phyloP scores from a whole-genome alignment of 2,113 vertebrate genomes.

The Dicaeum eximium region DNA sequence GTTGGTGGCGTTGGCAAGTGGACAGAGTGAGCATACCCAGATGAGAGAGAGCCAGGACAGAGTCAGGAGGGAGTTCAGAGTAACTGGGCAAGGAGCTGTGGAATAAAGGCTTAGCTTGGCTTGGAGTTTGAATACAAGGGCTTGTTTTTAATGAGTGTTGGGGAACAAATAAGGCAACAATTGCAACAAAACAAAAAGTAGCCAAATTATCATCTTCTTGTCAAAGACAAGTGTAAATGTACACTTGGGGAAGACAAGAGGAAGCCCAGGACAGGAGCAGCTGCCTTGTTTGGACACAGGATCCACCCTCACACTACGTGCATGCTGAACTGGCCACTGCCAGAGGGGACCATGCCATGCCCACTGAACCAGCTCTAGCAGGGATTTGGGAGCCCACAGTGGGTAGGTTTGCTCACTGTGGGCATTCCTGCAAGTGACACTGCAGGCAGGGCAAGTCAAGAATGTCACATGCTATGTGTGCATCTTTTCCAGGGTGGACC shows the following conservation, averaged over 20 bases:
- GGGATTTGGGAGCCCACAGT: accelerated
- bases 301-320: not conserved
- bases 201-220: not conserved
- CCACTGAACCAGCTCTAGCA: accelerated
- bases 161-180: not conserved
- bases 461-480: not conserved
- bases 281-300: not conserved
- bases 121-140: not conserved
- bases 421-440: not conserved
- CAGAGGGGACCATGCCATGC: accelerated
- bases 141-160: not conserved
- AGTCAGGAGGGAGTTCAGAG: not conserved
- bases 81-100: not conserved
- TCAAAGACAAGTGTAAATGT: not conserved
- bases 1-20: accelerated
- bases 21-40: not conserved
- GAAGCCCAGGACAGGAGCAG: not conserved
- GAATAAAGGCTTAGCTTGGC: not conserved
- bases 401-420: not conserved
- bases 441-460: not conserved
- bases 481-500: not conserved
- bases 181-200: not conserved
- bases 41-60: not conserved
- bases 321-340: not conserved
- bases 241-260: not conserved